Conservation (phyloP, 2,888 invertebrate genomes). For the Cylindroiulus punctatus region DNA sequence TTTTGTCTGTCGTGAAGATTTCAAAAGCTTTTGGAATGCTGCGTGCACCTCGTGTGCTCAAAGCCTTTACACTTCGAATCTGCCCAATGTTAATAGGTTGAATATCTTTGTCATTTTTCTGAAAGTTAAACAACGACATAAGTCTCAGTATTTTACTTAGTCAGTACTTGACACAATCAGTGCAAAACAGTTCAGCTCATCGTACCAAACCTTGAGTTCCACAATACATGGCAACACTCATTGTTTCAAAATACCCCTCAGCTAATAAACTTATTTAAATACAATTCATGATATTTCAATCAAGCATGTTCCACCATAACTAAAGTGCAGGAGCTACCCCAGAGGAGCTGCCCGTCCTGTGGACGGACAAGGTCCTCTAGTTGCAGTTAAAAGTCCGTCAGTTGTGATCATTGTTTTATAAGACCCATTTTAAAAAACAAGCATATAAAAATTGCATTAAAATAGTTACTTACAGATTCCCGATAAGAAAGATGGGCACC, state of each 20-base stretch:
- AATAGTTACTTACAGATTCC: conserved; percentile 69
- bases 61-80: conserved; percentile 93
- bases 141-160: neutral
- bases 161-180: neutral
- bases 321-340: too few species aligned
- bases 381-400: too few species aligned
- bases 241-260: too few species aligned
- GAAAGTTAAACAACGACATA: conserved; percentile 58
- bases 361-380: too few species aligned
- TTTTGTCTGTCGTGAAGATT: conserved; percentile 91
- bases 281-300: too few species aligned
- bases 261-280: too few species aligned
- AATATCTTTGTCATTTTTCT: conserved; percentile 77
- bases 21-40: conserved; percentile 96
- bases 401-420: too few species aligned
- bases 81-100: conserved; percentile 85
- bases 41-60: conserved; percentile 78
- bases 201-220: neutral
- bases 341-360: too few species aligned
- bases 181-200: too few species aligned
- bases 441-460: too few species aligned
- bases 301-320: too few species aligned
- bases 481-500: conserved; percentile 90
- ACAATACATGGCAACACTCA: neutral
- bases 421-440: too few species aligned